Conservation (phyloP, 2,888 invertebrate species). For the Campoletis raptor region DNA sequence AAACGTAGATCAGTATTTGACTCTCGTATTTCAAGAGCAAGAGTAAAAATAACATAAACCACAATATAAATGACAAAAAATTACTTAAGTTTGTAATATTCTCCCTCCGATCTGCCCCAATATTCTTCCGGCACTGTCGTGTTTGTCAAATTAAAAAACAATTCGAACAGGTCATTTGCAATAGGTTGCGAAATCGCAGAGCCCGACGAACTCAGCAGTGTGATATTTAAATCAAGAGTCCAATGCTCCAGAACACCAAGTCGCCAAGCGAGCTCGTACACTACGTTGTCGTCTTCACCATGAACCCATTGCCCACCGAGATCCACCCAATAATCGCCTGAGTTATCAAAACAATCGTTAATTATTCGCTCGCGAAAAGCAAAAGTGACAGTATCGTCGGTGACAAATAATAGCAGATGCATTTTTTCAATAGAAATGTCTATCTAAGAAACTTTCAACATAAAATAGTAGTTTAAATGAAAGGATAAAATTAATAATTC, state of each 20-base stretch:
- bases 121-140: conserved; percentile 20
- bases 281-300: conserved; percentile 76
- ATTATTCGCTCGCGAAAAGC: not conserved
- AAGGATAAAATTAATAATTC: not conserved
- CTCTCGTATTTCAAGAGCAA: not conserved
- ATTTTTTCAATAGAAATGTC: not conserved
- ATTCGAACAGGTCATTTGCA: not conserved
- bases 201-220: conserved; percentile 56
- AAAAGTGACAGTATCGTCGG: not conserved
- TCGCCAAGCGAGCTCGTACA: conserved; percentile 75
- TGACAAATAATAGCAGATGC: not conserved
- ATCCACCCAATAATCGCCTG: conserved; percentile 76
- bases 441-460: too few relatives aligned
- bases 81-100: conserved; percentile 66
- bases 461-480: not conserved
- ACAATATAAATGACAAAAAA: not conserved
- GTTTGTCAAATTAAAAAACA: conserved; percentile 19
- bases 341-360: conserved; percentile 14
- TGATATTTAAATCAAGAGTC: not conserved
- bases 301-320: conserved; percentile 79
- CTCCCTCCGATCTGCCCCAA: conserved; percentile 56
- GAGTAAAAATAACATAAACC: not conserved
- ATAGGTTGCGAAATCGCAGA: conserved; percentile 20
- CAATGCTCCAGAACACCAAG: conserved; percentile 65
- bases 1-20: not conserved